phyloP scores from a whole-genome alignment of 1,140 invertebrate species.

The Aphidius gifuensis region DNA sequence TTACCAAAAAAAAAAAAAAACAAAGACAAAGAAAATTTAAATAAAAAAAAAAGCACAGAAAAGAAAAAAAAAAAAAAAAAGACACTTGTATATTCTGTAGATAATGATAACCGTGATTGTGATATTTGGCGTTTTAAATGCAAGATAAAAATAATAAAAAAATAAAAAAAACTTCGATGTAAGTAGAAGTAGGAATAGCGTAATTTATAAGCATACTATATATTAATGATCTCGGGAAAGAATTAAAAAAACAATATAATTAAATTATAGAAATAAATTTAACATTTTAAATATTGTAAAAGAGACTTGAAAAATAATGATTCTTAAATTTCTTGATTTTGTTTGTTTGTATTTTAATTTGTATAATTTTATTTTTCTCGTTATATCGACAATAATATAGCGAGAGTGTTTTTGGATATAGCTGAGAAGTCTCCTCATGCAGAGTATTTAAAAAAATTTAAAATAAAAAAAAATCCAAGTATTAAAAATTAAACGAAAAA shows the following conservation, averaged over 20 bases:
- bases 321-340: background rate
- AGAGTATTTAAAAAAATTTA: background rate
- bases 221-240: conserved; percentile 12
- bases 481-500: conserved; percentile 1
- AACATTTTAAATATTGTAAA: too few relatives aligned
- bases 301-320: background rate
- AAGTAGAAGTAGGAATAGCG: conserved; percentile 28
- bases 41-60: background rate
- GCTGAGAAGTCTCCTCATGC: conserved; percentile 6
- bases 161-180: conserved; percentile 18
- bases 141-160: conserved; percentile 1
- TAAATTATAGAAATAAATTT: background rate
- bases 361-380: too few relatives aligned
- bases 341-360: too few relatives aligned
- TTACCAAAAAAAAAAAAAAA: background rate
- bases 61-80: conserved; percentile 7
- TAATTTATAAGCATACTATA: conserved; percentile 13
- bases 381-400: too few relatives aligned
- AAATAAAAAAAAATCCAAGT: conserved; percentile 6
- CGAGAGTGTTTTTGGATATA: too few relatives aligned
- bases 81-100: conserved; percentile 27
- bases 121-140: conserved; percentile 35
- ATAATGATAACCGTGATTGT: conserved; percentile 33
- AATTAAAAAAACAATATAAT: conserved; percentile 13
- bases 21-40: background rate